Evolutionary conservation across 2,888 invertebrate species (phyloP).

Genomic region (Didymodactylos carnosus): DNA sequence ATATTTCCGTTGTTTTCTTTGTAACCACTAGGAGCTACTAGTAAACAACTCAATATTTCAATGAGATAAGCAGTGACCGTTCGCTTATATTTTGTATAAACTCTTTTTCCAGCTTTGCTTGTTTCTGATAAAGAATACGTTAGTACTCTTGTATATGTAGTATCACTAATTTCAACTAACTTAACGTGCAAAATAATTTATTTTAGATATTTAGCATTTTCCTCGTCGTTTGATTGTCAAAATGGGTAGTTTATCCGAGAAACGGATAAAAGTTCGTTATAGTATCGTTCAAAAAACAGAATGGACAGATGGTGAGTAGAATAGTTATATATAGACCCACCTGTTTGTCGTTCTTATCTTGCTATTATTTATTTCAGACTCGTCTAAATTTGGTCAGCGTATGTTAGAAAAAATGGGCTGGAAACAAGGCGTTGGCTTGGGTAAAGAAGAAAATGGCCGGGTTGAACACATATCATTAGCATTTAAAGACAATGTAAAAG

Average conservation of each 20-base stretch:
- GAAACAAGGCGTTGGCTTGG: too few species aligned
- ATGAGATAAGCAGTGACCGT: too few species aligned
- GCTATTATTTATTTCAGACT: background rate
- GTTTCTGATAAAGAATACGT: too few species aligned
- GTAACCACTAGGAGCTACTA: too few species aligned
- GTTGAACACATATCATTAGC: constrained; percentile 39
- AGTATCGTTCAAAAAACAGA: background rate
- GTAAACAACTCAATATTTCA: too few species aligned
- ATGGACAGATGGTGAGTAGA: background rate
- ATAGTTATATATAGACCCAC: background rate
- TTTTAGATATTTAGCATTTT: background rate
- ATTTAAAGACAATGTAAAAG: constrained; percentile 53
- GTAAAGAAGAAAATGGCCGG: constrained; percentile 34
- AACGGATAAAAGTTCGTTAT: background rate
- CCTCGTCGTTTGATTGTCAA: background rate
- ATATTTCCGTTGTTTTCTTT: too few species aligned
- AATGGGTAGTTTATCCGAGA: background rate
- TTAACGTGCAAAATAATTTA: too few species aligned
- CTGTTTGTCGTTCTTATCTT: too few species aligned
- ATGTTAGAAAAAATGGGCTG: background rate
- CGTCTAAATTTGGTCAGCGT: background rate
- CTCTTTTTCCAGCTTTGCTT: too few species aligned
- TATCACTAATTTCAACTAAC: too few species aligned
- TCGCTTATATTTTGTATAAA: too few species aligned
- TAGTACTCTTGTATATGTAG: too few species aligned